These are phyloP conservation scores for Tyrophagus putrescentiae DNA, from an alignment of 1,140 invertebrate species.

Conservation along the genomic window DNA sequence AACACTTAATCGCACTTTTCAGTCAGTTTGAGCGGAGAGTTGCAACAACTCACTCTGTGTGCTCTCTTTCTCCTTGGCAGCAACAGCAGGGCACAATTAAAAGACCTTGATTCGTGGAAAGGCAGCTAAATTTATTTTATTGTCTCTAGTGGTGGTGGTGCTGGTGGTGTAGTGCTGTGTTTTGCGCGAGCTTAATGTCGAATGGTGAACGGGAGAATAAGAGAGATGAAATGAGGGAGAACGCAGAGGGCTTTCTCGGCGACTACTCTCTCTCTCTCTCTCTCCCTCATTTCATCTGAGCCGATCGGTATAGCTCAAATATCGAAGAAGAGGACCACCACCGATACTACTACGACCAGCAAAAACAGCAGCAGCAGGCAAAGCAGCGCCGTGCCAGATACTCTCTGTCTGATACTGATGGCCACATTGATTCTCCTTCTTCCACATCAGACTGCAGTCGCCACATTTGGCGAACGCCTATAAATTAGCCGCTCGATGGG, in stretches of 20 bases:
- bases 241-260: no score
- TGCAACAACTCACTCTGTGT: no score
- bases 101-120: constrained; percentile 15
- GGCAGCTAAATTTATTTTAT: constrained; percentile 14
- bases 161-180: background rate
- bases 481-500: background rate
- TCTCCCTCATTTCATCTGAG: no score
- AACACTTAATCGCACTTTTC: background rate
- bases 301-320: no score
- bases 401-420: background rate
- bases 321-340: no score
- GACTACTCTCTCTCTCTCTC: no score
- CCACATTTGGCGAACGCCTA: background rate
- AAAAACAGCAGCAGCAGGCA: no score
- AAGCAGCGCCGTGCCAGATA: no score
- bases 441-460: background rate
- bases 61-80: no score
- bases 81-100: constrained; percentile 12
- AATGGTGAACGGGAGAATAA: background rate
- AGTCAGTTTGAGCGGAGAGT: background rate
- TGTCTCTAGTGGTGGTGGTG: no score
- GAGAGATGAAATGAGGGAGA: no score
- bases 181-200: background rate
- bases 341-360: no score
- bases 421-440: background rate